Evolutionary conservation across 2,797 vertebrate genomes (phyloP).

Genomic region (Anguilla megastoma): DNA sequence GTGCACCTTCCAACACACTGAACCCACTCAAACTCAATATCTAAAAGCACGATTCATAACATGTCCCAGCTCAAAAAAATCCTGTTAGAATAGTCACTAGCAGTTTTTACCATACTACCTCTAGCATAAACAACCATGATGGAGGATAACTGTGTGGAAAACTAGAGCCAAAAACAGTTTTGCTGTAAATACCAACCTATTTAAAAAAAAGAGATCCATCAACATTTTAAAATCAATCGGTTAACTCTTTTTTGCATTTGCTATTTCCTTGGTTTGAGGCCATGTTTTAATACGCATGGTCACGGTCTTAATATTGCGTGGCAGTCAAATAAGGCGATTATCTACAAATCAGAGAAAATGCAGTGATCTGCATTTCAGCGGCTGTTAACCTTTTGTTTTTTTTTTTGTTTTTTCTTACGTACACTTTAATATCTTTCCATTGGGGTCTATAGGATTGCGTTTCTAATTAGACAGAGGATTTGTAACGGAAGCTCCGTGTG

Average conservation of each 20-base stretch:
- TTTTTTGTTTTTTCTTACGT: neutral
- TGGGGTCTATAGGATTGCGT: neutral
- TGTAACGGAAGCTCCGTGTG: constrained; percentile 52
- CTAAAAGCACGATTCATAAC: neutral
- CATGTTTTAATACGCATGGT: neutral
- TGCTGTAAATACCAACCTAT: neutral
- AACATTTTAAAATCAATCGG: neutral
- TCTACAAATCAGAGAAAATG: constrained; percentile 22
- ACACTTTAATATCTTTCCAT: constrained; percentile 9
- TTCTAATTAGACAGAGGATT: constrained; percentile 30
- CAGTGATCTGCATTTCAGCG: constrained; percentile 23
- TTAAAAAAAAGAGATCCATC: neutral
- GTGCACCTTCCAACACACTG: neutral
- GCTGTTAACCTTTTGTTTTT: neutral
- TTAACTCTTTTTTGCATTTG: neutral
- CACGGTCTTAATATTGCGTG: neutral
- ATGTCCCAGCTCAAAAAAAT: neutral
- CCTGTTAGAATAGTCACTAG: neutral
- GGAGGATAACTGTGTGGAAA: neutral
- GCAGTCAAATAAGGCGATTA: constrained; percentile 23
- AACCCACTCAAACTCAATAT: neutral
- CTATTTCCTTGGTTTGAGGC: neutral
- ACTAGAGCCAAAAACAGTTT: neutral
- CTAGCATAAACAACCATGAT: neutral
- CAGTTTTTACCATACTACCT: neutral